Base-by-base conservation (phyloP, 2,113 vertebrate species). In the Ancistrus triradiatus region DNA sequence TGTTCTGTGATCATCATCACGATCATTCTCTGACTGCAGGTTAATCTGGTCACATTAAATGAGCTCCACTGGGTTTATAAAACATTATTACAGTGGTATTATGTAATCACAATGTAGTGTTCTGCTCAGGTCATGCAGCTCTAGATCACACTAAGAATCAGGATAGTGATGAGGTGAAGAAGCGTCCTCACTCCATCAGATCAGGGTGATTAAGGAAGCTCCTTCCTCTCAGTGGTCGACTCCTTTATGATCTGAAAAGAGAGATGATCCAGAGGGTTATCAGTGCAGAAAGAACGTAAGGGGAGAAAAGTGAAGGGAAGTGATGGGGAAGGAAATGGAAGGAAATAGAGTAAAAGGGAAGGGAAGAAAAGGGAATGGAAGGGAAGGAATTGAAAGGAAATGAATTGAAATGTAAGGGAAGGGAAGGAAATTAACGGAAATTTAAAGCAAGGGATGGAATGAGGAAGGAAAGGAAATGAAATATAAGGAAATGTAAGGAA, bases 201-300 rank as follows among this genome's bases (percentile, higher is more conserved):
- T 25, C 7, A 25, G 13, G 28, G 40, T 3, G 43, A 69, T 85
- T 55, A 89, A 6, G 87, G 83, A 58, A 87, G 73, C 65, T 88
- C 88, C 70, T 87, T 89, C 61, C 83, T 81, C 61, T 87, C 87
- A 1, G 85, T 81, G 14, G 82, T 86, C 2, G 85, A 86, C 55
- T 90, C 88, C 63, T 89, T 88, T 64, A 89, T 87, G 72, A 90
- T 86, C 87, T 90, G 79, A 48, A 78, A 83, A 70, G 14, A 19
- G 6, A 52, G 9, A 55, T 4, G 9, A 55, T 4, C 0, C n/a
- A 27, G 66, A 56, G 60, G 73, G 42, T 46, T 69, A 74, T 11
- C 63, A 17, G 18, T 40, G 13, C 37, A 14, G 37, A 11, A 8
- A 14, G 13, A 13, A 8, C 14, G 13, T 25, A 25, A 24, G 6